phyloP scores from a whole-genome alignment of 2,888 invertebrate genomes.

The Synanthedon andrenaeformis region DNA sequence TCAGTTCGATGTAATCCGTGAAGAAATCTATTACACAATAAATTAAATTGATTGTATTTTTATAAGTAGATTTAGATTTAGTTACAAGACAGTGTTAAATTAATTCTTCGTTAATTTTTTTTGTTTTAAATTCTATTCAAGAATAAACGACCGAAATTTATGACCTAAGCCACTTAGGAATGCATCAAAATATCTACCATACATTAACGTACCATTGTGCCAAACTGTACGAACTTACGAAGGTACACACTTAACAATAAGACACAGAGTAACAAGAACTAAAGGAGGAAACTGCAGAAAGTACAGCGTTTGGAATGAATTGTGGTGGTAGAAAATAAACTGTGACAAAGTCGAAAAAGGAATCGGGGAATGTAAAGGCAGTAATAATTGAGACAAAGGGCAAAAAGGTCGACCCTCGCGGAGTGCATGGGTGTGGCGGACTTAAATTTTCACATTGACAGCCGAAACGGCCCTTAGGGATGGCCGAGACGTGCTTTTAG shows the following conservation, averaged over 20 bases:
- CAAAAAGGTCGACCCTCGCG: conserved; percentile 58
- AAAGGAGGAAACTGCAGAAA: neutral
- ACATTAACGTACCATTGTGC: neutral
- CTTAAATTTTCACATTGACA: conserved; percentile 71
- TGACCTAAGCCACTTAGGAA: neutral
- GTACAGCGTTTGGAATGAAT: neutral
- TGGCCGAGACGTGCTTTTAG: conserved; percentile 60
- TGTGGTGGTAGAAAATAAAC: conserved; percentile 2
- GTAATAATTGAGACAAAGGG: conserved; percentile 64
- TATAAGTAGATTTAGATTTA: too few species aligned
- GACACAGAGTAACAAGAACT: neutral
- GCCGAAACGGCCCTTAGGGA: conserved; percentile 67
- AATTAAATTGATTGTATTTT: too few species aligned
- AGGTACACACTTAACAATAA: too few species aligned
- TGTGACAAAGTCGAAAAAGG: conserved; percentile 20
- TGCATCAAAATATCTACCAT: neutral
- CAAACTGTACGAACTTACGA: neutral
- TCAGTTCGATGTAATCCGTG: conserved; percentile 17
- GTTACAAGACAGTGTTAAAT: too few species aligned
- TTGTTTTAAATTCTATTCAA: too few species aligned
- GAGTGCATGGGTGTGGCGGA: conserved; percentile 67
- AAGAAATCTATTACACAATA: neutral
- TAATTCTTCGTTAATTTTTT: too few species aligned
- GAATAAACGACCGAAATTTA: neutral
- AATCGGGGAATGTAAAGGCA: conserved; percentile 27